phyloP scores from a whole-genome alignment of 2,888 invertebrate species.

The Alsophila aescularia region DNA sequence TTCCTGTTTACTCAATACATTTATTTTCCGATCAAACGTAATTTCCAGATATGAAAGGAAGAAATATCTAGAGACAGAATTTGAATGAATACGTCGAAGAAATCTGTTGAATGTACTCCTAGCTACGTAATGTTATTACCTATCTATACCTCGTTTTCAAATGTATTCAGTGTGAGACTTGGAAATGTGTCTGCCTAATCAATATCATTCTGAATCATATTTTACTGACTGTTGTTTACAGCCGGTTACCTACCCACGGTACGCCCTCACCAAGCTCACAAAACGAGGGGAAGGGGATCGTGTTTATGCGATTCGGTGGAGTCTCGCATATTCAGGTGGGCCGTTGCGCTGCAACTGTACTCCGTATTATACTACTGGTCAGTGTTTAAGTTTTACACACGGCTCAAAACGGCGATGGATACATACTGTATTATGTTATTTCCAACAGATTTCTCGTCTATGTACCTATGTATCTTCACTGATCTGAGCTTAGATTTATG shows the following conservation, averaged over 20 bases:
- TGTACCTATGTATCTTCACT: too few species aligned
- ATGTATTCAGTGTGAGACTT: constrained; percentile 20
- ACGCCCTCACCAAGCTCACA: constrained; percentile 24
- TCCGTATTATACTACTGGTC: constrained; percentile 9
- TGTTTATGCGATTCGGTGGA: constrained; percentile 56
- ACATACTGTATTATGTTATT: too few species aligned
- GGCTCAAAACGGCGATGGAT: neutral
- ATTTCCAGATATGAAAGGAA: constrained; percentile 52
- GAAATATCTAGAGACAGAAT: constrained; percentile 40
- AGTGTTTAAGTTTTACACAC: constrained; percentile 11
- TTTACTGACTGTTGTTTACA: constrained; percentile 34
- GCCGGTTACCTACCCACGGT: constrained; percentile 19
- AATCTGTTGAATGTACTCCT: constrained; percentile 23
- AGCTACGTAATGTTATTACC: constrained; percentile 19
- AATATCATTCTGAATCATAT: constrained; percentile 33
- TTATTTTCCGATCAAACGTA: constrained; percentile 63
- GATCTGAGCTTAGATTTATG: too few species aligned
- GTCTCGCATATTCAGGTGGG: constrained; percentile 54
- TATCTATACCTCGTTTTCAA: too few species aligned
- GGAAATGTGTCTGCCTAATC: constrained; percentile 29
- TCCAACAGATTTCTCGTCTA: neutral
- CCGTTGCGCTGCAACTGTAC: constrained; percentile 42
- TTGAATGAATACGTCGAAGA: constrained; percentile 34
- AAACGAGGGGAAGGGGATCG: constrained; percentile 42
- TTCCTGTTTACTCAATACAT: constrained; percentile 64